Evolutionary conservation across 2,888 invertebrate species (phyloP).

Genomic region (Trichogramma dendrolimi): DNA sequence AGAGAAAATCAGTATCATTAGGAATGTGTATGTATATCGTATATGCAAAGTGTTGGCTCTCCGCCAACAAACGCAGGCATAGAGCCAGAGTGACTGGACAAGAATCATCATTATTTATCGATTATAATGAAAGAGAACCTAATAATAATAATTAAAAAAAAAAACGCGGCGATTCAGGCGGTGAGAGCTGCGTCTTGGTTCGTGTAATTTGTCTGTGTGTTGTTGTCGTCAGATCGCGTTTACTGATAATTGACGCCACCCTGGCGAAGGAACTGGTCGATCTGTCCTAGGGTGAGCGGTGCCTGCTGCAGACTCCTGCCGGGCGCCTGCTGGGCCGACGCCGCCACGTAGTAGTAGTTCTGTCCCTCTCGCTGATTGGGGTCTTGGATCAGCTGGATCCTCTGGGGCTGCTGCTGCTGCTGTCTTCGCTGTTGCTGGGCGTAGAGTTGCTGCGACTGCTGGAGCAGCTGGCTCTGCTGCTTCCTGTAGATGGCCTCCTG

Average conservation of each 20-base stretch:
- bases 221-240: background rate
- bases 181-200: no score
- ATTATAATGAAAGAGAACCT: background rate
- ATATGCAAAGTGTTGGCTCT: no score
- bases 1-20: no score
- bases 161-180: no score
- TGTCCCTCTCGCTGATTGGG: conserved; percentile 46
- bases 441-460: conserved; percentile 64
- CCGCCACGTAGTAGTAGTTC: conserved; percentile 49
- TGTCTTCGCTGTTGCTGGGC: conserved; percentile 67
- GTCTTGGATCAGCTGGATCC: conserved; percentile 44
- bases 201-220: no score
- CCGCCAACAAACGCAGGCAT: no score
- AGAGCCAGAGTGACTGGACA: no score
- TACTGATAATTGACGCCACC: conserved; percentile 45
- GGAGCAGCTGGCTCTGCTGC: conserved; percentile 61
- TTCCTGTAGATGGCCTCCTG: conserved; percentile 55
- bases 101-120: no score
- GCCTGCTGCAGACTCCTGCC: conserved; percentile 43
- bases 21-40: no score
- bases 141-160: conserved; percentile 8
- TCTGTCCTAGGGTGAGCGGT: conserved; percentile 64
- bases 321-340: conserved; percentile 56
- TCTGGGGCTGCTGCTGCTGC: conserved; percentile 54
- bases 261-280: conserved; percentile 71